Evolutionary conservation across 2,113 vertebrate species (phyloP), one percentile per base, ranked within the genome.

Genomic region (Neogale vison): DNA sequence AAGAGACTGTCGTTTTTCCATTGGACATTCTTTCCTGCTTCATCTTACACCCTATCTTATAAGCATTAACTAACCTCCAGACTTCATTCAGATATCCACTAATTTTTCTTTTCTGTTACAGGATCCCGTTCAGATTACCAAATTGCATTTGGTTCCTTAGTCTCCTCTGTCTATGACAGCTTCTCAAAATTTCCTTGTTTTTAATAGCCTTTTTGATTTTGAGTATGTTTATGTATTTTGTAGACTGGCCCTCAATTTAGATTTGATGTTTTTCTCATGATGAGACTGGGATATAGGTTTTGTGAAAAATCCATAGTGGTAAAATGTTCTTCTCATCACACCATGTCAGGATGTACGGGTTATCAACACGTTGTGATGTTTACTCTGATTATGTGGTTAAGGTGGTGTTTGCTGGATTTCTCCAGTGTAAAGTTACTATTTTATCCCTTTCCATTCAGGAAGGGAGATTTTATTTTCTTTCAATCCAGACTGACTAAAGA

Each of bases 181-280:
- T 84, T 72, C 50, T 94, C 12, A 45, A 59, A 20, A 50, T 45
- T 87, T 76, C 61, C 72, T 39, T 85, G 6, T 52, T 81, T 90
- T 86, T 92, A 63, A 85, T 93, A n/a, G 80, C 3, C 7, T 50
- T 93, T 20, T 65, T 72, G 23, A 31, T 71, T 96, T 93, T 76
- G 65, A 82, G 26, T 85, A 65, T 90, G 17, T 24, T 90, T 34
- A 31, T 88, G 13, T 80, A 63, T 90, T 92, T 86, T 96, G 42
- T 65, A 76, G 63, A 89, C n/a, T 92, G 59, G 1, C 45, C 42
- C 12, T 96, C 65, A 93, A 1, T 74, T 93, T 93, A 72, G 3
- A 39, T 93, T 85, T 90, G 24, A 36, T 95, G 14, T 94, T 95
- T 94, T 67, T 84, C 42, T 81, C 29, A 69, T 97, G 20, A 55